Conservation (phyloP, 2,113 vertebrate species). For the Dromiciops gliroides region DNA sequence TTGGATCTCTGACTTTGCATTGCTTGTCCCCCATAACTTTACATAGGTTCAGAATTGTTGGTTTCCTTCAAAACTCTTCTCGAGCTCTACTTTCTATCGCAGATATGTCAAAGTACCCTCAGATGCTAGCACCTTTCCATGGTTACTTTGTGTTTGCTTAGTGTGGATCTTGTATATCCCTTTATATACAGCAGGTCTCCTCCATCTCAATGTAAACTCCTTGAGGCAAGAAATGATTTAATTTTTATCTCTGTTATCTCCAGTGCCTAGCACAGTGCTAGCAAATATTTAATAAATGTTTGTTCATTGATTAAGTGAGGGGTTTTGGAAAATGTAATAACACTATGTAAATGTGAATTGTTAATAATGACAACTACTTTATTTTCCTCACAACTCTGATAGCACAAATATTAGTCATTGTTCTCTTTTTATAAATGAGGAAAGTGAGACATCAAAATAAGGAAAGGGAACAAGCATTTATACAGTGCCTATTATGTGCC, state of each 20-base stretch:
- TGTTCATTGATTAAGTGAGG: neutral
- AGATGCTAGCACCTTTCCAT: neutral
- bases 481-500: neutral
- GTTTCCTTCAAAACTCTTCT: neutral
- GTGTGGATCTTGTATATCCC: neutral
- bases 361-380: neutral
- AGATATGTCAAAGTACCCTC: neutral
- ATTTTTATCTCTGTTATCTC: neutral
- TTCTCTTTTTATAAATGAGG: neutral
- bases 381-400: neutral
- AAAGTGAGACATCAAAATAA: neutral
- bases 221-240: neutral
- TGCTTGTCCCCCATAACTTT: neutral
- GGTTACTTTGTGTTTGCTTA: neutral
- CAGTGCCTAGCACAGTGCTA: neutral
- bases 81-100: neutral
- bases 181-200: neutral
- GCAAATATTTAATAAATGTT: neutral
- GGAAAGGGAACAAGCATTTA: neutral
- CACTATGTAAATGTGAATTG: neutral
- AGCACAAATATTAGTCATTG: neutral
- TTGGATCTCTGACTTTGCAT: neutral
- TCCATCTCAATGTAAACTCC: neutral
- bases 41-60: neutral
- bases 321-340: neutral